These are phyloP conservation scores for Ochotona curzoniae DNA, from an alignment of 2,113 vertebrate species.

Conservation along the genomic window DNA sequence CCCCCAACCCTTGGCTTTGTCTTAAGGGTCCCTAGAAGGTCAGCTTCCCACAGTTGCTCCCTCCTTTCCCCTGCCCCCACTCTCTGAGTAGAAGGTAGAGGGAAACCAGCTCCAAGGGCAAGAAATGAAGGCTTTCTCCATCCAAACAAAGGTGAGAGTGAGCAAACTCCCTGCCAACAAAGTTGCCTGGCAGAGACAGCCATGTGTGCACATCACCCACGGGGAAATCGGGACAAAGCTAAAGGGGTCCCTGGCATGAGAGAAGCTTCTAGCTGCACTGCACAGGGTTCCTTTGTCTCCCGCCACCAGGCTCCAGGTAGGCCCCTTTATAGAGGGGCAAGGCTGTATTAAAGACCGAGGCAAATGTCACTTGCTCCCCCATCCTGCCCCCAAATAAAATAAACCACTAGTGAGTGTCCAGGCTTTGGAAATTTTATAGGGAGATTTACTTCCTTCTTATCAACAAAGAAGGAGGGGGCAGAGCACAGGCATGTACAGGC, in stretches of 20 bases:
- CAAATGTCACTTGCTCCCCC: not conserved
- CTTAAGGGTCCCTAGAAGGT: slow-evolving; percentile 81
- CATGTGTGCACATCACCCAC: slow-evolving; percentile 72
- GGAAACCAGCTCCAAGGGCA: slow-evolving; percentile 80
- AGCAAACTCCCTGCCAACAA: slow-evolving; percentile 83
- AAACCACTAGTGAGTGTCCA: not conserved
- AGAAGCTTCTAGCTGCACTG: not conserved
- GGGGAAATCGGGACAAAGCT: slow-evolving; percentile 81
- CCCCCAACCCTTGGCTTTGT: slow-evolving; percentile 79
- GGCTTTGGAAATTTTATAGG: not conserved
- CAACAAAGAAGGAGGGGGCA: not conserved
- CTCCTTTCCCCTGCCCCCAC: not conserved
- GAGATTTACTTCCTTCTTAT: slow-evolving; percentile 25
- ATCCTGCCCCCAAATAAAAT: not conserved
- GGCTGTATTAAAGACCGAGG: not conserved
- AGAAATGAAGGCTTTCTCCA: slow-evolving; percentile 79
- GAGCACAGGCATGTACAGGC: not conserved
- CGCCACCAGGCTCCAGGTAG: not conserved
- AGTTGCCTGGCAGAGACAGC: slow-evolving; percentile 76
- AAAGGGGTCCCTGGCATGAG: slow-evolving; percentile 40
- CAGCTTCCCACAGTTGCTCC: slow-evolving; percentile 77
- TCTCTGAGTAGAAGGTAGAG: slow-evolving; percentile 76
- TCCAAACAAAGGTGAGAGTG: slow-evolving; percentile 81
- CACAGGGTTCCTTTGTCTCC: slow-evolving; percentile 64
- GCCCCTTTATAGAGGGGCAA: not conserved